Evolutionary conservation across 2,113 vertebrate species (phyloP), one percentile per base, ranked within the genome.

Genomic region (Amphilophus citrinellus): DNA sequence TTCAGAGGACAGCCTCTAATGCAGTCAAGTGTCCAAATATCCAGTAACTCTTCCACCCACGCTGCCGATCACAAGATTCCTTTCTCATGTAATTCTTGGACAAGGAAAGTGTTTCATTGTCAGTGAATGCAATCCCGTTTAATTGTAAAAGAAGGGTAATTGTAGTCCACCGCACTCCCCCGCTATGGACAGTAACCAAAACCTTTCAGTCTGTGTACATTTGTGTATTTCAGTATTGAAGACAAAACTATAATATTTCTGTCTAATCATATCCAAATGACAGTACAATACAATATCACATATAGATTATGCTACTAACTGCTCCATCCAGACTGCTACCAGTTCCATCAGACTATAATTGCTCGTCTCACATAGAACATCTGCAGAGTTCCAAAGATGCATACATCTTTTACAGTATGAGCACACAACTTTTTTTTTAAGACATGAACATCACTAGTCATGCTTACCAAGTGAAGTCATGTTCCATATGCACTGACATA

Each of bases 391-490:
- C 58, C 56, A 56, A 32, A 78, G 37, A 57, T 39, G 62, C 58
- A 77, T 63, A 78, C 89, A 91, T 87, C 80, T 87, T 91, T 77
- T 84, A 63, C 79, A 59, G 57, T 44, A 75, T 44, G 15, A 22
- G 71, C 71, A 22, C n/a, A 61, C 66, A 87, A 79, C 76, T 77
- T 56, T 79, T 79, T 79, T 44, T 65, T 84, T 73, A 15, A 35
- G 42, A 61, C 39, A 58, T 80, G 59, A 83, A 79, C 86, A 85
- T 85, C 75, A 60, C 37, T 78, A 42, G 75, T 79, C 85, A 14
- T 91, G 83, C 87, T 84, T 89, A 80, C 66, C 47, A 42, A 79
- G 88, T 94, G 92, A 95, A 87, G 81, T 94, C 92, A 92, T 89
- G 61, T 84, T 37, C 83, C 82, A 77, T 32, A 76, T 60, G 68